phyloP scores from a whole-genome alignment of 2,113 vertebrate species.

The Gobiocypris rarus region DNA sequence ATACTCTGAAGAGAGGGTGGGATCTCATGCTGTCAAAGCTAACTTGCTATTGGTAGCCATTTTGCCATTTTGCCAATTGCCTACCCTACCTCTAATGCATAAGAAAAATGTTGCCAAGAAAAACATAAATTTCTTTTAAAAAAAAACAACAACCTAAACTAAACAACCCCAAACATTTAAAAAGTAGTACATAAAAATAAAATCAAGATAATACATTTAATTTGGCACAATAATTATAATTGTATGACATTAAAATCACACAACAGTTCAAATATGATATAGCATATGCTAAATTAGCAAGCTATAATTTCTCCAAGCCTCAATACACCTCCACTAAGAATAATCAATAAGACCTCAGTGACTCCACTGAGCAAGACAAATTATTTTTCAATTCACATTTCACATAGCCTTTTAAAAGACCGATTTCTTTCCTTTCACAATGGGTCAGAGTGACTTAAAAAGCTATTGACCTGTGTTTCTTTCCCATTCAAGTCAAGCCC shows the following conservation, averaged over 20 bases:
- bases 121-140: too few relatives aligned
- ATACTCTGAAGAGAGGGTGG: too few relatives aligned
- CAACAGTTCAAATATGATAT: not conserved
- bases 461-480: not conserved
- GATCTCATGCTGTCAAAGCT: too few relatives aligned
- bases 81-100: too few relatives aligned
- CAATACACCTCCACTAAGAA: not conserved
- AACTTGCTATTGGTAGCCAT: too few relatives aligned
- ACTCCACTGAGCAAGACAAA: constrained; percentile 1
- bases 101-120: too few relatives aligned
- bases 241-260: not conserved
- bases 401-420: constrained; percentile 4
- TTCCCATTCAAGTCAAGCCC: not conserved
- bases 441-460: not conserved
- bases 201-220: not conserved
- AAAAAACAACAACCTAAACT: not conserved
- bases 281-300: not conserved
- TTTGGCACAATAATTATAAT: not conserved
- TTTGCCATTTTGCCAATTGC: too few relatives aligned
- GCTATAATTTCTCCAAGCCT: not conserved
- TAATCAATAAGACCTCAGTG: constrained; percentile 18
- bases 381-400: constrained; percentile 23
- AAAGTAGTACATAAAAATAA: not conserved
- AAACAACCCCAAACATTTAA: not conserved
- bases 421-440: not conserved